Percentiles rank a stretch among this genome's conserved stretches.
phyloP scores from a whole-genome alignment of 2,113 vertebrate species.

The Mesembrinibis cayennensis region DNA sequence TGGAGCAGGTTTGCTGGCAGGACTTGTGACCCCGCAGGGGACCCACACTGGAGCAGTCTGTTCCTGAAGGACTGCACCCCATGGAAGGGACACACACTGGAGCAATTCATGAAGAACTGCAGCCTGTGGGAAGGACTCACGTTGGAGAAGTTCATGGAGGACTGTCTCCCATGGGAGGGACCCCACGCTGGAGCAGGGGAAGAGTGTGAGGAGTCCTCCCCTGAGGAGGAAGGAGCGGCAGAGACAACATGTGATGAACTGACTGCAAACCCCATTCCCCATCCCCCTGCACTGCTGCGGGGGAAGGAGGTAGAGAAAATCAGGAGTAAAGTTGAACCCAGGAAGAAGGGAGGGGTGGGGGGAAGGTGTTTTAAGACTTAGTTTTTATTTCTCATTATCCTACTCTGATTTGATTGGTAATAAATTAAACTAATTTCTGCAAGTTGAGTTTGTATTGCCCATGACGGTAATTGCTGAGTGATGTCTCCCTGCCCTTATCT shows the following conservation, averaged over 20 bases:
- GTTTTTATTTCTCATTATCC: background rate
- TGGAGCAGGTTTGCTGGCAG: no score
- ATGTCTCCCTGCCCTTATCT: background rate
- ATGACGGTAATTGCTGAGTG: background rate
- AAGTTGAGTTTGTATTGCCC: background rate
- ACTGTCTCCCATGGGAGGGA: no score
- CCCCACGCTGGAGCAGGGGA: no score
- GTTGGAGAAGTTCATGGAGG: no score
- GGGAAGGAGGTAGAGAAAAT: background rate
- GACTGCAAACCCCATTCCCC: background rate
- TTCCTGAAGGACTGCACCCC: no score
- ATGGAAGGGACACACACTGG: no score
- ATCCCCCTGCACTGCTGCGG: accelerated
- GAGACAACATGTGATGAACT: background rate
- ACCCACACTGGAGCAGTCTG: no score
- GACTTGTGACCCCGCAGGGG: no score
- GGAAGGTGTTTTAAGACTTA: background rate
- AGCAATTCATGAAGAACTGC: no score
- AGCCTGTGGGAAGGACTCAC: no score
- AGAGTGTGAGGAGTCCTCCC: no score
- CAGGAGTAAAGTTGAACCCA: background rate
- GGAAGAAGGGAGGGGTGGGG: background rate
- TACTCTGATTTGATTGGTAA: background rate
- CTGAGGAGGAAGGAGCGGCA: background rate
- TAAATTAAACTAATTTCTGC: background rate